Conservation (phyloP, 2,113 vertebrate species). For the Salvelinus sp. region DNA sequence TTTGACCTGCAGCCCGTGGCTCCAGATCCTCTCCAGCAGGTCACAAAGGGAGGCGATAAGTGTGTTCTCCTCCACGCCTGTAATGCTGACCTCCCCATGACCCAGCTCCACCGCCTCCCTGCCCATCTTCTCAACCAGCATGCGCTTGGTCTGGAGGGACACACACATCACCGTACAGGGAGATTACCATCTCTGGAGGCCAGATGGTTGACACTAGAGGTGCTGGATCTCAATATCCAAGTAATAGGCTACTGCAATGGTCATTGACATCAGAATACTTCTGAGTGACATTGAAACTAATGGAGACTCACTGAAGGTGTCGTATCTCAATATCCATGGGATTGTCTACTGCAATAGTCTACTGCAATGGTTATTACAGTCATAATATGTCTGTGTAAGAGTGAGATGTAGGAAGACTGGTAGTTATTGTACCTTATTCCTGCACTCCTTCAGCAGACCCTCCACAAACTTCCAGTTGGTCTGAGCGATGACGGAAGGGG, state of each 20-base stretch:
- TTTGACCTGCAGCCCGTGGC: conserved; percentile 92
- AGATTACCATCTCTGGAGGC: neutral
- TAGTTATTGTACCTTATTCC: conserved; percentile 85
- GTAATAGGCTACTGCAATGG: too few relatives aligned
- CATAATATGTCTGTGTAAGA: too few relatives aligned
- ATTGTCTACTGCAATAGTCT: neutral
- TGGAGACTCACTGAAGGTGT: too few relatives aligned
- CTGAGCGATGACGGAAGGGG: conserved; percentile 96
- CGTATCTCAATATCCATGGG: neutral
- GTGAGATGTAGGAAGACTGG: neutral
- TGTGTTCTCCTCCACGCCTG: conserved; percentile 93
- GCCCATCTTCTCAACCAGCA: conserved; percentile 99
- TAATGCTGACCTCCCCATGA: conserved; percentile 95
- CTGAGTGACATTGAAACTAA: too few relatives aligned
- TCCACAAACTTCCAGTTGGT: conserved; percentile 99
- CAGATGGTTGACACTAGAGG: neutral
- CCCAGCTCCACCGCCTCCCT: conserved; percentile 94
- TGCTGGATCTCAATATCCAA: too few relatives aligned
- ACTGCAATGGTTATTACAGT: too few relatives aligned
- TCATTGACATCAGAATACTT: too few relatives aligned
- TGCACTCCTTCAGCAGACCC: conserved; percentile 93
- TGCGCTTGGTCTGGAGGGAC: conserved; percentile 88
- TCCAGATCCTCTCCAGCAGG: conserved; percentile 97
- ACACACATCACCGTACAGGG: neutral
- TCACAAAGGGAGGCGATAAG: conserved; percentile 96